Evolutionary conservation across 1,140 invertebrate species (phyloP), one percentile per base, ranked within the genome.

Genomic region (Brachionus koreanus): DNA sequence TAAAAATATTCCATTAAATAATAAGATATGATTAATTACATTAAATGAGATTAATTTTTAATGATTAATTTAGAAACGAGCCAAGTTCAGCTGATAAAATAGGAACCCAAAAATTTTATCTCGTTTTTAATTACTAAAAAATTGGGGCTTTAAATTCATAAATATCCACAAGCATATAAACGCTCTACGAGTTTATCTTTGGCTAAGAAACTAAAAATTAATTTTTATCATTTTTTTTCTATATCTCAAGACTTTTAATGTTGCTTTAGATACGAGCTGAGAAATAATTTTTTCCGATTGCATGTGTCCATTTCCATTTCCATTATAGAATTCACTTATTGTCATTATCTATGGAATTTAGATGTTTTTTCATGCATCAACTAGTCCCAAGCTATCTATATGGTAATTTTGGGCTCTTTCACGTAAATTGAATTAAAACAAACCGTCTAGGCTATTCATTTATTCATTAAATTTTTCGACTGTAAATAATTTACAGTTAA

Each of bases 401-500:
- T 65, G 63, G 63, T 65, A 65, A 65, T 65, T 65, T 25, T 19
- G 6, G 16, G 61, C 23, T 29, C 10, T 63, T 29, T 37, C 35
- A 69, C 65, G 65, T 69, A 69, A 69, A 69, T 19, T 69, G 7
- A 42, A 69, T 37, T 69, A 37, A 69, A 69, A 69, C 33, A 16
- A 69, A 65, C 25, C 63, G 65, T 69, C 65, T 69, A 42, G 65
- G 65, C 65, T 69, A 37, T 69, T 69, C 35, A 69, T 69, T 69
- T 42, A 69, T 69, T 69, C 65, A 69, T 69, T 19, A 39, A 69
- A 39, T 69, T 69, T 16, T 69, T 69, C 35, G 65, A 69, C 33
- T 69, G 65, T 69, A 69, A 69, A 69, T 69, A 69, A 69, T 69
- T 19, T 69, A 69, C 29, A 69, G 33, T 39, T 69, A 10, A 65